A percentile compares a stretch with the other conserved stretches of the same genome.
Evolutionary conservation across 2,888 invertebrate species (phyloP).

Genomic region (Trypoxylon attenuatum): DNA sequence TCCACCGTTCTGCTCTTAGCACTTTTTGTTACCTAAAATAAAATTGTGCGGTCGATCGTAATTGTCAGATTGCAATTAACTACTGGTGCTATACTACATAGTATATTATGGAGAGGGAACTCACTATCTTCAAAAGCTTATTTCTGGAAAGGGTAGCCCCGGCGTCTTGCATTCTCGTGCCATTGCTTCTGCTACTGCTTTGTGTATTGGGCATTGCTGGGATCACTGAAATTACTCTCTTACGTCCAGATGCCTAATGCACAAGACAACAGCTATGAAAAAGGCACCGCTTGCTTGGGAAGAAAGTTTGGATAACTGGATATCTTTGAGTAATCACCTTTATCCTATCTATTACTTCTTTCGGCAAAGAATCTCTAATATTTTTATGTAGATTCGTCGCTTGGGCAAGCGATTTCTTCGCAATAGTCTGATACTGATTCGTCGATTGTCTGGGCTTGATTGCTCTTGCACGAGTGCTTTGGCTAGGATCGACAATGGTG

Average conservation of each 20-base stretch:
- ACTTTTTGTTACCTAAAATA: conserved; percentile 36
- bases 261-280: conserved; percentile 18
- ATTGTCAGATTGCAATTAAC: neutral
- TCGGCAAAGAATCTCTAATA: conserved; percentile 74
- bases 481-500: conserved; percentile 1
- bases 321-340: conserved; percentile 66
- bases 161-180: conserved; percentile 70
- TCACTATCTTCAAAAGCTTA: conserved; percentile 70
- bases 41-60: neutral
- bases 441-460: conserved; percentile 8
- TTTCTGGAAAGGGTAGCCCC: conserved; percentile 67
- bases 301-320: neutral
- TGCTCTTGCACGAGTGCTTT: neutral
- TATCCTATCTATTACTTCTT: conserved; percentile 77
- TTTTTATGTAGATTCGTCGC: conserved; percentile 67
- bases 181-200: conserved; percentile 57
- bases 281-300: neutral
- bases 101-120: conserved; percentile 37
- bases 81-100: neutral
- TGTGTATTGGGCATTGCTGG: conserved; percentile 72
- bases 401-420: conserved; percentile 25
- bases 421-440: conserved; percentile 3
- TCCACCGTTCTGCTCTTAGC: conserved; percentile 36
- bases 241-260: conserved; percentile 72
- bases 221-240: conserved; percentile 76